Conservation (phyloP, 2,113 vertebrate genomes). For the Capreolus pygargus region DNA sequence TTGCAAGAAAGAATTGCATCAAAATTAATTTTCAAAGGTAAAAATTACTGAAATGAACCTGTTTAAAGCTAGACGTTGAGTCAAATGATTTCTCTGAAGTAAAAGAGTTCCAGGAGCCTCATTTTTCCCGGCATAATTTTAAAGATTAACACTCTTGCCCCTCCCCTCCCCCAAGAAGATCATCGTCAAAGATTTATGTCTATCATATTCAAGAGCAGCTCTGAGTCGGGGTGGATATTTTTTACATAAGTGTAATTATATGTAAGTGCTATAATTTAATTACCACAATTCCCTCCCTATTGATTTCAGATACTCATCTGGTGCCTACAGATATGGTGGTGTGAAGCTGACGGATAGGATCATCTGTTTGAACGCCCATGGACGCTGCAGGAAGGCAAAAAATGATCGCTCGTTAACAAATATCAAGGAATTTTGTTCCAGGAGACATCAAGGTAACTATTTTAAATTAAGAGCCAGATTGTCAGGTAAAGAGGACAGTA, state of each 20-base stretch:
- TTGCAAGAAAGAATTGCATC: not conserved
- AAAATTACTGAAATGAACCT: constrained; percentile 40
- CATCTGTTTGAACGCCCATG: constrained; percentile 45
- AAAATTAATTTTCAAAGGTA: constrained; percentile 36
- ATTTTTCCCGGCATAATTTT: constrained; percentile 76
- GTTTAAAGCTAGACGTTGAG: constrained; percentile 43
- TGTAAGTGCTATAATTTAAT: constrained; percentile 87
- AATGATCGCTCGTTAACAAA: constrained; percentile 31
- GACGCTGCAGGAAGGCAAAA: constrained; percentile 26
- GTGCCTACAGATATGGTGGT: constrained; percentile 72
- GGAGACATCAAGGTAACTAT: not conserved
- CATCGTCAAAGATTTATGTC: constrained; percentile 79
- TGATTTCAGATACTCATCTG: constrained; percentile 84
- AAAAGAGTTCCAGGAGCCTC: constrained; percentile 61
- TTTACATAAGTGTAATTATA: constrained; percentile 84
- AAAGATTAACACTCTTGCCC: constrained; percentile 58
- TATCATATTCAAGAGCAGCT: constrained; percentile 74
- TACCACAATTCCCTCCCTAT: constrained; percentile 81
- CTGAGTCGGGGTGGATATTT: constrained; percentile 76
- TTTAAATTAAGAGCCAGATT: not conserved
- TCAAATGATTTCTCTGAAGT: constrained; percentile 70
- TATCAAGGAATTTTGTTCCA: not conserved
- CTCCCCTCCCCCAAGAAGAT: constrained; percentile 63
- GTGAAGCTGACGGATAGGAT: constrained; percentile 66
- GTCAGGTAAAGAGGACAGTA: not conserved